Percentiles rank a stretch among this genome's conserved stretches.
phyloP scores from a whole-genome alignment of 2,113 vertebrate species.

The Hemiscyllium ocellatum region DNA sequence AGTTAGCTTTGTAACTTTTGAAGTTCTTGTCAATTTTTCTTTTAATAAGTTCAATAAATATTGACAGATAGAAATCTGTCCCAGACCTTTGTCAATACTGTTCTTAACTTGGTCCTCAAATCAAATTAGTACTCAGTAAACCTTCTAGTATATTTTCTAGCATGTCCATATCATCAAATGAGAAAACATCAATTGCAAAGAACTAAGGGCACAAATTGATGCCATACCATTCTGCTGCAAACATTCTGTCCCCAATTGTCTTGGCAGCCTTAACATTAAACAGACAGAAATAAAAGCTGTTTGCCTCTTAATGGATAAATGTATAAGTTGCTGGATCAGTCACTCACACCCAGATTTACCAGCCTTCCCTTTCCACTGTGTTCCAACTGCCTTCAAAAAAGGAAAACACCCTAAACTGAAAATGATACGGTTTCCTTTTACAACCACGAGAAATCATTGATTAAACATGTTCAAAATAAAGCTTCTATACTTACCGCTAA shows the following conservation, averaged over 20 bases:
- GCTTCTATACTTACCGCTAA: slow-evolving; percentile 75
- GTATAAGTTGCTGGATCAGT: background rate
- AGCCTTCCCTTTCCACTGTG: slow-evolving; percentile 5
- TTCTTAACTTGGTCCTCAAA: background rate
- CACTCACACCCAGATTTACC: background rate
- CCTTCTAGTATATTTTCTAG: background rate
- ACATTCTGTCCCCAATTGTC: background rate
- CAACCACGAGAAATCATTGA: background rate
- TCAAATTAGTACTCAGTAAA: background rate
- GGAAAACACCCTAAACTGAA: background rate
- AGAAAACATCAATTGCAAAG: background rate
- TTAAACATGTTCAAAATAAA: background rate
- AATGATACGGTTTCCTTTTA: background rate
- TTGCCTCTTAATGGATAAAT: background rate
- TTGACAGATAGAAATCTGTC: background rate
- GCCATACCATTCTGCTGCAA: background rate
- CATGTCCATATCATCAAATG: too few species aligned
- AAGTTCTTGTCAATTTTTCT: background rate
- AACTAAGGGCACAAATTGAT: background rate
- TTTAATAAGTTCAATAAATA: background rate
- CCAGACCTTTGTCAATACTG: background rate
- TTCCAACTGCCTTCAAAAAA: background rate
- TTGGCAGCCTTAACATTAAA: background rate
- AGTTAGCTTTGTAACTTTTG: background rate
- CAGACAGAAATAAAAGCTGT: background rate